Evolutionary conservation across 2,797 vertebrate species (phyloP).

Genomic region (Mormyrops attenuatus): DNA sequence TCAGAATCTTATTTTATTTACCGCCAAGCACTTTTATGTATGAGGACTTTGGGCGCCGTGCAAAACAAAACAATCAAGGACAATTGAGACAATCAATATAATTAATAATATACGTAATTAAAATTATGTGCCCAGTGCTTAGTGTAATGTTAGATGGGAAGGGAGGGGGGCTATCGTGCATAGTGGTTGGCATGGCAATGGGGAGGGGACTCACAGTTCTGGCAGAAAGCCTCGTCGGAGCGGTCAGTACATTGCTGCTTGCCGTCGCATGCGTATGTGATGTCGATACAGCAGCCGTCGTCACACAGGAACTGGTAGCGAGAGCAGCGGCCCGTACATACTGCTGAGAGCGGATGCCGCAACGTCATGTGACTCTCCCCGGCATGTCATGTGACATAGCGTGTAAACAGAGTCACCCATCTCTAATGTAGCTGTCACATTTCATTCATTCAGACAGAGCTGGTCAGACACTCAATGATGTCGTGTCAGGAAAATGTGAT

Average conservation of each 20-base stretch:
- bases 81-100: neutral
- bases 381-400: neutral
- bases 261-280: constrained; percentile 84
- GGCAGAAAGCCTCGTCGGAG: constrained; percentile 91
- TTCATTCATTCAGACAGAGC: neutral
- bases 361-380: neutral
- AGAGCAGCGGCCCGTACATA: constrained; percentile 76
- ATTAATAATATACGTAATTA: neutral
- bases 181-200: neutral
- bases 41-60: neutral
- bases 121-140: neutral
- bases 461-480: neutral
- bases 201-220: constrained; percentile 66
- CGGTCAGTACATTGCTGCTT: constrained; percentile 84
- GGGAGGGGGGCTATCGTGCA: neutral
- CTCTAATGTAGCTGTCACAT: neutral
- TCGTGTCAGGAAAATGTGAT: neutral
- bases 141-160: neutral
- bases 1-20: neutral
- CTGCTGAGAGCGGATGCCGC: constrained; percentile 46
- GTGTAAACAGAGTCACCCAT: neutral
- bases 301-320: constrained; percentile 92
- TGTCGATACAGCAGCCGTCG: constrained; percentile 90
- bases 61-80: neutral
- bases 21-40: neutral